Percentiles rank a stretch among this genome's conserved stretches.
Conservation (phyloP, 2,888 invertebrate genomes). For the Eupsilia transversa region DNA sequence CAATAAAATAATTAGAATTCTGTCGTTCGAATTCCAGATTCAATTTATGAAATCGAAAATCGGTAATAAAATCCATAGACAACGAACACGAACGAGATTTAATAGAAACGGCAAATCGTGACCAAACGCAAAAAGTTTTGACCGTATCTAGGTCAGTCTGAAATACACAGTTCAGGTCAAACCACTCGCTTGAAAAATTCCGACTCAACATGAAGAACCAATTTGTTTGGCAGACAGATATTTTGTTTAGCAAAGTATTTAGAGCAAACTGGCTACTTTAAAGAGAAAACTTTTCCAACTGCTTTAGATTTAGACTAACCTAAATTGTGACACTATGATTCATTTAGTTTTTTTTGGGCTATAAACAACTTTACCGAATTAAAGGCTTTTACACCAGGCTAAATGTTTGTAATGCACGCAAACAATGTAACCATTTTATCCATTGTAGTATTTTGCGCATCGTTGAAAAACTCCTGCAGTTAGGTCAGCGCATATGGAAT, state of each 20-base stretch:
- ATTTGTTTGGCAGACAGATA: slow-evolving; percentile 57
- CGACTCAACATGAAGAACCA: slow-evolving; percentile 51
- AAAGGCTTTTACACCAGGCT: background rate
- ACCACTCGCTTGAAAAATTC: slow-evolving; percentile 65
- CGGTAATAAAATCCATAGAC: slow-evolving; percentile 19
- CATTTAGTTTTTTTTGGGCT: slow-evolving; percentile 1
- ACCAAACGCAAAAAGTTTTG: slow-evolving; percentile 57
- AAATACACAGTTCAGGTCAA: slow-evolving; percentile 68
- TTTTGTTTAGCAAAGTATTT: slow-evolving; percentile 46
- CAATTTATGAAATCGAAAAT: slow-evolving; percentile 24
- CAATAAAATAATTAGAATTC: background rate
- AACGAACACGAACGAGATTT: slow-evolving; percentile 37
- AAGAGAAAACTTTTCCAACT: slow-evolving; percentile 8
- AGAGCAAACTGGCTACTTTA: slow-evolving; percentile 32
- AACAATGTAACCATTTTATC: background rate
- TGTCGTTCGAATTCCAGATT: background rate
- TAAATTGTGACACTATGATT: slow-evolving; percentile 11
- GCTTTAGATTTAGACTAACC: slow-evolving; percentile 23
- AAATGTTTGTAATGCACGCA: background rate
- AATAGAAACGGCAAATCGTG: slow-evolving; percentile 48
- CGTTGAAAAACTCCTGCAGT: too few relatives aligned
- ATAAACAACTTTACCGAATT: background rate
- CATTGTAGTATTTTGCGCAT: background rate
- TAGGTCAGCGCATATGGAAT: background rate
- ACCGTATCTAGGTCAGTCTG: slow-evolving; percentile 70